These are phyloP conservation scores for Aegithalos caudatus DNA, from an alignment of 2,113 vertebrate genomes.

Conservation along the genomic window DNA sequence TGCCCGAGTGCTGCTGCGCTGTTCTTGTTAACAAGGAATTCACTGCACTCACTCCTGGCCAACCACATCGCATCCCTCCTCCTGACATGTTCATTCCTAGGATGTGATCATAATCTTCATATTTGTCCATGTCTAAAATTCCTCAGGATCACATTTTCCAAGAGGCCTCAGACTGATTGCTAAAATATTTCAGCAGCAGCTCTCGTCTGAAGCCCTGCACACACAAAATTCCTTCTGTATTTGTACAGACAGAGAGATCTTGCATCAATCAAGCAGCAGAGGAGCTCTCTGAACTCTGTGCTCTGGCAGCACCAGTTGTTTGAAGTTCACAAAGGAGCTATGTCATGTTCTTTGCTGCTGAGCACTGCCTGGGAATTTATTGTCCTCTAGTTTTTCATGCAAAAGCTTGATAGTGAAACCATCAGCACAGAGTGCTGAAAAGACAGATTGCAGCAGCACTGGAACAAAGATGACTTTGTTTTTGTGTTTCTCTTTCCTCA, in stretches of 20 bases:
- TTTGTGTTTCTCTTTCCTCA: neutral
- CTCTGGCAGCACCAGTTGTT: neutral
- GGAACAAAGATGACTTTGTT: neutral
- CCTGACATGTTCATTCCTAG: neutral
- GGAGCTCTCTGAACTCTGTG: neutral
- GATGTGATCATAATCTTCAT: neutral
- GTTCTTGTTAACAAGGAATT: neutral
- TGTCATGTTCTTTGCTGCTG: neutral
- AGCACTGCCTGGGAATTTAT: neutral
- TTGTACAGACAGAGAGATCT: neutral
- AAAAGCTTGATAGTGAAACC: neutral
- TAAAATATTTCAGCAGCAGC: neutral
- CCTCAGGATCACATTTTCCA: neutral
- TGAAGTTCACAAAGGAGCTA: neutral
- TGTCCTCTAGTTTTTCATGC: neutral
- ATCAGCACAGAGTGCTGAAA: neutral
- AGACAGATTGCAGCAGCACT: neutral
- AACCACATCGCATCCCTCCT: rapidly evolving
- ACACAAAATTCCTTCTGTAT: neutral
- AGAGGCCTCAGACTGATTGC: neutral
- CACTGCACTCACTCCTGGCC: neutral
- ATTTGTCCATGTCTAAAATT: neutral
- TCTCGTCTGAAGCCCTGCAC: neutral
- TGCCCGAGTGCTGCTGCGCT: neutral
- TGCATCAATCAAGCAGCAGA: neutral